Evolutionary conservation across 2,888 invertebrate species (phyloP), one percentile per base, ranked within the genome.

Genomic region (Sarcophaga caerulescens): DNA sequence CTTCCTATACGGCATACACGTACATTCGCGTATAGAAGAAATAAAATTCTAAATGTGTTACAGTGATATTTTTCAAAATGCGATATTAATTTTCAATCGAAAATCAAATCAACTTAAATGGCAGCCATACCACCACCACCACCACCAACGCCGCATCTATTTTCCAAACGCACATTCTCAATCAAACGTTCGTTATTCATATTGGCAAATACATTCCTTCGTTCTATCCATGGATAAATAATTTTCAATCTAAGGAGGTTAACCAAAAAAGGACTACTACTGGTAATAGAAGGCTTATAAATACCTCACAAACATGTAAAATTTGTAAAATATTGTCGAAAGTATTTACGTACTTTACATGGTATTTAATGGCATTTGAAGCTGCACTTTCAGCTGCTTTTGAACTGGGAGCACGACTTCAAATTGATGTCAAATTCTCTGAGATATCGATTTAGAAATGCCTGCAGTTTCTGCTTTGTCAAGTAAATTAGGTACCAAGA

Each of bases 11-110:
- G 35, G 47, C 6, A 35, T 12, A 47, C 52, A 60, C 47, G 21
- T 17, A 74, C 11, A 17, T 57, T 4, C 8, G 59, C 19, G n/a
- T 21, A 14, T 19, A n/a, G 12, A 63, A 63, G 10, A n/a, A 74
- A 68, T 45, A 77, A 81, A 62, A 19, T 65, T 14, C 17, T 35
- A 60, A 68, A 77, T 70, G 75, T 83, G 83, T 85, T 88, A 79
- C 84, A 76, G 84, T 81, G 73, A 79, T 57, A 86, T 87, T 87
- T 85, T 85, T 76, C 76, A 82, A 89, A 85, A 87, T 87, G 85
- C 80, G 83, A 87, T 88, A 88, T 88, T 89, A 88, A 89, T 88
- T 89, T 88, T 87, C 85, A 88, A 88, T 87, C 88, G 88, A 88
- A 88, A 88, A 88, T 89, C 87, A 87, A 89, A 89, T 89, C 88